A percentile compares a stretch with the other conserved stretches of the same genome.
phyloP scores from a whole-genome alignment of 2,797 vertebrate species.

The Mallotus villosus region DNA sequence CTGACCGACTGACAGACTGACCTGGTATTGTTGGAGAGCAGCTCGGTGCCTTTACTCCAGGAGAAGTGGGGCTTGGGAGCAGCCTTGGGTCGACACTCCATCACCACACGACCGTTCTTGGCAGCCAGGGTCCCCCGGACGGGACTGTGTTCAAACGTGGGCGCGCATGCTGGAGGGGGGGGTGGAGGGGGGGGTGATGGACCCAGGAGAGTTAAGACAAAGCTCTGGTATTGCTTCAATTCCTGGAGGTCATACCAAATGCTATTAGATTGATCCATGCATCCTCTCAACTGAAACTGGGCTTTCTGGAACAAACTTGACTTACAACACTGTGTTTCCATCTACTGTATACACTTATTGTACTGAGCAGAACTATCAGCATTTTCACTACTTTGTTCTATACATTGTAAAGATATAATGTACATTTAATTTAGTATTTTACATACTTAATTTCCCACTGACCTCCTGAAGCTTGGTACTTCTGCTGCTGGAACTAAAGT shows the following conservation, averaged over 20 bases:
- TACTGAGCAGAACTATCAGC: no score
- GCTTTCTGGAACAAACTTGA: no score
- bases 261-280: no score
- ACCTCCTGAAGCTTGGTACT: neutral
- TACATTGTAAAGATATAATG: no score
- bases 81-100: constrained; percentile 93
- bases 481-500: neutral
- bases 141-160: constrained; percentile 89
- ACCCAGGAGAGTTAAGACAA: neutral
- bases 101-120: constrained; percentile 86
- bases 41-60: constrained; percentile 95
- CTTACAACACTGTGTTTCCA: no score
- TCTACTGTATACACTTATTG: no score
- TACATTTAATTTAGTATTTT: neutral
- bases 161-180: constrained; percentile 80
- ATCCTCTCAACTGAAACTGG: no score
- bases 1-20: constrained; percentile 56
- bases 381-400: no score
- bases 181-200: neutral
- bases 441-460: no score
- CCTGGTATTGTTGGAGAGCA: constrained; percentile 90
- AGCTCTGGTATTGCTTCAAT: neutral
- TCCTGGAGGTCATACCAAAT: no score
- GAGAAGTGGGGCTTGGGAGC: constrained; percentile 87
- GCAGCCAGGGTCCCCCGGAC: constrained; percentile 87